These are phyloP conservation scores for Leptodirus hochenwartii DNA, from an alignment of 2,888 invertebrate genomes.

Conservation along the genomic window DNA sequence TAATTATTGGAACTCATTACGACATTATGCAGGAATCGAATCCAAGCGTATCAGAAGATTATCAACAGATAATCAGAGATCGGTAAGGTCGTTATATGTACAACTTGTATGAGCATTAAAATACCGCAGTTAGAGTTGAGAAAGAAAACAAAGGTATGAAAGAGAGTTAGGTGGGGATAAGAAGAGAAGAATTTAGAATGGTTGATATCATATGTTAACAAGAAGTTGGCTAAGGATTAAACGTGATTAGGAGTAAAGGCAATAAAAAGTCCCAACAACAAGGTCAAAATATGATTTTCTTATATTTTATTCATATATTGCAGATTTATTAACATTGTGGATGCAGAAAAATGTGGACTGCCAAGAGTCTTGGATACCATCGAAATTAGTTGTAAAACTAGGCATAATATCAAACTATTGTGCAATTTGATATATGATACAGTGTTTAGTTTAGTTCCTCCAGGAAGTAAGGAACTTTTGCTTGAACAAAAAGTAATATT, in stretches of 20 bases:
- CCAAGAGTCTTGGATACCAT: conserved; percentile 85
- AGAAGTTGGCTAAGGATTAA: no score
- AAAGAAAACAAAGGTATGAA: no score
- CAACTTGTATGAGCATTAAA: no score
- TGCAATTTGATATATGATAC: conserved; percentile 88
- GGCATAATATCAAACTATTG: conserved; percentile 75
- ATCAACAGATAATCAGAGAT: conserved; percentile 76
- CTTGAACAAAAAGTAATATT: background rate
- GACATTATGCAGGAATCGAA: conserved; percentile 58
- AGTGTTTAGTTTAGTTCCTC: conserved; percentile 77
- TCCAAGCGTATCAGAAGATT: conserved; percentile 46
- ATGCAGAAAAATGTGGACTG: conserved; percentile 89
- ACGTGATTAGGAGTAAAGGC: no score
- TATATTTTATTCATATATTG: no score
- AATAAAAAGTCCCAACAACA: no score
- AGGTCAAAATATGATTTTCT: no score
- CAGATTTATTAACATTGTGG: conserved; percentile 82
- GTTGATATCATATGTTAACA: no score
- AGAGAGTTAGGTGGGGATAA: no score
- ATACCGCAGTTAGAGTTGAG: no score
- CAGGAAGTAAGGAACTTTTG: conserved; percentile 35
- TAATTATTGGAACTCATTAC: conserved; percentile 92
- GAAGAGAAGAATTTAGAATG: no score
- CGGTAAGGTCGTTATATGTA: no score
- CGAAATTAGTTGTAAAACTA: conserved; percentile 76